Evolutionary conservation across 2,797 vertebrate species (phyloP), one percentile per base, ranked within the genome.

Genomic region (Pachyuromys duprasi): DNA sequence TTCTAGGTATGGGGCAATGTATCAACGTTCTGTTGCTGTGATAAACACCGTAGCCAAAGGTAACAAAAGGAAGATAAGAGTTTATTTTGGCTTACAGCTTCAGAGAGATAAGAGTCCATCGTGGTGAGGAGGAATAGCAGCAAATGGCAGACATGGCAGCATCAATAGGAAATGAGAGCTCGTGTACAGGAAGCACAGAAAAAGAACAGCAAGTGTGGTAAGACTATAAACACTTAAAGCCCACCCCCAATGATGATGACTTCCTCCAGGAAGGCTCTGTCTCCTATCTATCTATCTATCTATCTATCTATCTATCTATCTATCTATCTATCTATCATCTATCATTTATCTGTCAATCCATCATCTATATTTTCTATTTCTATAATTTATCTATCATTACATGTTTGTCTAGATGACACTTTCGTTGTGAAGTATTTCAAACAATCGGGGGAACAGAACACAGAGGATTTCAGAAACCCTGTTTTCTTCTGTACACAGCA

Each of bases 371-470:
- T 39, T 13, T 36, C 33, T 28, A 13, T 55, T 6, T 45, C 70
- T 28, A 42, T 74, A 8, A 57, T 57, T 18, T 57, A 57, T 57
- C 26, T 49, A 76, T 76, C 15, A 33, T n/a, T 84, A 1, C 67
- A 39, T 60, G 42, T 76, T 39, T 49, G 7, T 70, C 14, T 24
- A 15, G 67, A 79, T 57, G 17, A 20, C 18, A 86, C 15, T 88
- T 96, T 94, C 75, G 78, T 70, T 75, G 13, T 20, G 4, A 65
- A 89, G 36, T 75, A 62, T 39, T 49, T 70, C 7, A 87, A 92
- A 33, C 24, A 76, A 49, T 93, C 45, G 67, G 86, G 74, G 86
- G 79, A 86, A 79, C 63, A n/a, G 45, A 12, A 8, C 42, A 15
- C 8, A 86, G 33, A 33, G 0, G 36, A 88, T n/a, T 45, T 62